Conservation (phyloP, 2,113 vertebrate genomes). For the Nothoprocta pentlandii region DNA sequence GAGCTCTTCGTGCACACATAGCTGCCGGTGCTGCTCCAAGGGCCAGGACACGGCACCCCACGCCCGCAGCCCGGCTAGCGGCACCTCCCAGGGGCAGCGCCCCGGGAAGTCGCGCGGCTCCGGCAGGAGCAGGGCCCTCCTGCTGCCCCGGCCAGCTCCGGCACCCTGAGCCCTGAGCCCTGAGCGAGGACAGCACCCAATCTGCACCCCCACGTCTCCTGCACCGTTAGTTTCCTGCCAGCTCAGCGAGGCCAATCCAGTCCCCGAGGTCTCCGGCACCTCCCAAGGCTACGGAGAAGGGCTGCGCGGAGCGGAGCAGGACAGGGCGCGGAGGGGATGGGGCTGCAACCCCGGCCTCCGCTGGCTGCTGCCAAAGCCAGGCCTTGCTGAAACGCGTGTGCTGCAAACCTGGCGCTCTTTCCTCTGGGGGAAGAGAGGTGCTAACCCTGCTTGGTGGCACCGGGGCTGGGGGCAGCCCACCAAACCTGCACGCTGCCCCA, state of each 20-base stretch:
- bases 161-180: too few species aligned
- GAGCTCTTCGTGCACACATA: neutral
- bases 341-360: neutral
- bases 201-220: neutral
- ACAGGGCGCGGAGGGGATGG: neutral
- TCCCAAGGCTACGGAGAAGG: neutral
- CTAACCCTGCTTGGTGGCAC: neutral
- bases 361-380: neutral
- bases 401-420: neutral
- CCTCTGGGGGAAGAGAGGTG: neutral
- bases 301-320: neutral
- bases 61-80: neutral
- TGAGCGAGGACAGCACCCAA: rapidly evolving
- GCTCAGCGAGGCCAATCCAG: neutral
- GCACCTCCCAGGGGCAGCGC: neutral
- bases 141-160: too few species aligned
- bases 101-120: too few species aligned
- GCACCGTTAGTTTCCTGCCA: rapidly evolving
- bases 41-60: too few species aligned
- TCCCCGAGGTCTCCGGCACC: neutral
- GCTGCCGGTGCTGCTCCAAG: too few species aligned
- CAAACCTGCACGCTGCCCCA: rapidly evolving
- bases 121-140: too few species aligned
- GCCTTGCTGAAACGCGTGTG: neutral
- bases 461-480: neutral